A percentile compares a stretch with the other conserved stretches of the same genome.
Evolutionary conservation across 2,888 invertebrate species (phyloP).

Genomic region (Himalopsyche japonica): DNA sequence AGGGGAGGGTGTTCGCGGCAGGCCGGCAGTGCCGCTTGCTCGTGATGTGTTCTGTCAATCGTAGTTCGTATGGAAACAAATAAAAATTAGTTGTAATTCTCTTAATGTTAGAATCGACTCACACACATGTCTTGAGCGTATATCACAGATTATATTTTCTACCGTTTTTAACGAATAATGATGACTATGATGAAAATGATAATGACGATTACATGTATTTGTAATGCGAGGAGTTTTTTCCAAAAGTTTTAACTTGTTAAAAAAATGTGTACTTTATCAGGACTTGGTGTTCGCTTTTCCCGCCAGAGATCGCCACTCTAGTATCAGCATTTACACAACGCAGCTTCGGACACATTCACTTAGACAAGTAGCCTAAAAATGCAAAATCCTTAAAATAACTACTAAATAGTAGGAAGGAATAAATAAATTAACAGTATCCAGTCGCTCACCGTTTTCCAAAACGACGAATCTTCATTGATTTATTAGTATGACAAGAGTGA

Average conservation of each 20-base stretch:
- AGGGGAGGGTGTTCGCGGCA: neutral
- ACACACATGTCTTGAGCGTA: conserved; percentile 7
- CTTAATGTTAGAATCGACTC: conserved; percentile 16
- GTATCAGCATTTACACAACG: neutral
- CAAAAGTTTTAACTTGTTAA: neutral
- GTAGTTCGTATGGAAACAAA: conserved; percentile 19
- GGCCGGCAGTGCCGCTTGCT: conserved; percentile 9
- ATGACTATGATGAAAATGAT: neutral
- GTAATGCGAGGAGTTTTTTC: neutral
- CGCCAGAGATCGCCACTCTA: neutral
- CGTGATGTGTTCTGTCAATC: conserved; percentile 33
- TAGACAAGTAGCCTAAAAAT: neutral
- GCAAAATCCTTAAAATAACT: neutral
- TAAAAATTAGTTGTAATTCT: conserved; percentile 11
- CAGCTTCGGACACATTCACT: neutral
- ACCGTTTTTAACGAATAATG: conserved; percentile 17
- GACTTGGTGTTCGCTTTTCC: neutral
- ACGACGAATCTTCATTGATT: too few species aligned
- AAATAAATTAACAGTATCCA: too few species aligned
- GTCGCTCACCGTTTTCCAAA: too few species aligned
- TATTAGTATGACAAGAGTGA: too few species aligned
- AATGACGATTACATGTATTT: neutral
- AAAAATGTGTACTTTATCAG: neutral
- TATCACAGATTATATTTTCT: conserved; percentile 32
- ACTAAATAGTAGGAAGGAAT: too few species aligned